Evolutionary conservation across 2,797 vertebrate genomes (phyloP).

Genomic region (Alosa sapidissima): DNA sequence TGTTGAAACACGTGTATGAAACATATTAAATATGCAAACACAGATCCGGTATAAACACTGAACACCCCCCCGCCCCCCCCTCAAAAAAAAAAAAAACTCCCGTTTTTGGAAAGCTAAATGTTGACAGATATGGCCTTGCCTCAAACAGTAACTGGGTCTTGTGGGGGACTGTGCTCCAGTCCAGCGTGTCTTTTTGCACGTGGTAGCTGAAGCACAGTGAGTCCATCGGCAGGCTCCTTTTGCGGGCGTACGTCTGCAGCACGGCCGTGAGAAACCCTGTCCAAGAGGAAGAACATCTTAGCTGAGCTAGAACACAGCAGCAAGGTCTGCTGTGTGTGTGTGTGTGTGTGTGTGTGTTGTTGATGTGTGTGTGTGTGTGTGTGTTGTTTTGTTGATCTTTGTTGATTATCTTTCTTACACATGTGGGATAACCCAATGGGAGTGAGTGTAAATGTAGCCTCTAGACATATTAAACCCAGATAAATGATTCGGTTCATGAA

Average conservation of each 20-base stretch:
- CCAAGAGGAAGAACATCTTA: slow-evolving; percentile 11
- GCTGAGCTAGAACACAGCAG: neutral
- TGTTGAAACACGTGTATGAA: no score
- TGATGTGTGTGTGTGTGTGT: neutral
- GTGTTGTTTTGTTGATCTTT: no score
- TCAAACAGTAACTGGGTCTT: slow-evolving; percentile 55
- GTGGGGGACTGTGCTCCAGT: slow-evolving; percentile 38
- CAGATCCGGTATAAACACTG: no score
- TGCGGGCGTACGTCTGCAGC: slow-evolving; percentile 61
- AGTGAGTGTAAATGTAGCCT: neutral
- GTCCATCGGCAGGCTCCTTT: slow-evolving; percentile 51
- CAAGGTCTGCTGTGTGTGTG: neutral
- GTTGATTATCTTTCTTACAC: neutral
- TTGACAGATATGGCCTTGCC: no score
- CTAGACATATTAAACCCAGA: neutral
- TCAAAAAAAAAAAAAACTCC: no score
- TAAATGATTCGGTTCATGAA: neutral
- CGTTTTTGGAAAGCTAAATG: no score
- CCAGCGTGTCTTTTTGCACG: slow-evolving; percentile 40
- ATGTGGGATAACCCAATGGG: neutral
- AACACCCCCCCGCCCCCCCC: no score
- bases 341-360: neutral
- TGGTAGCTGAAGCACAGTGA: slow-evolving; percentile 58
- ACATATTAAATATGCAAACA: no score
- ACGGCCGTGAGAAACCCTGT: slow-evolving; percentile 65